Conservation (phyloP, 2,888 invertebrate genomes). For the Tipula lateralis region DNA sequence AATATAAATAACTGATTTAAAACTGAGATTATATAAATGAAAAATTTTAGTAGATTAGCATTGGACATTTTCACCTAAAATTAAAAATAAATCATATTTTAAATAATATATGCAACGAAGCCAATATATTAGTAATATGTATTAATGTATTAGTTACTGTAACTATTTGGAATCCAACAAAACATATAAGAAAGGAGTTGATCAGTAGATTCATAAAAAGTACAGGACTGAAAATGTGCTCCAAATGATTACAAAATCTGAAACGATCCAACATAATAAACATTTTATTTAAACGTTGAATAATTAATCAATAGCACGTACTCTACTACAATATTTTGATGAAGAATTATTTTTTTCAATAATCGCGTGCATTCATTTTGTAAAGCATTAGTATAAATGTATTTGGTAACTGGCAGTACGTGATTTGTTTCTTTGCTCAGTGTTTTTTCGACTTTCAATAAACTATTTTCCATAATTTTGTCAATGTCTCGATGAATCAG, state of each 20-base stretch:
- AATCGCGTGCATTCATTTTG: constrained; percentile 36
- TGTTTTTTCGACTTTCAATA: background rate
- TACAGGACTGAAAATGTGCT: constrained; percentile 46
- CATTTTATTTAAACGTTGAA: background rate
- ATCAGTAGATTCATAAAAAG: constrained; percentile 45
- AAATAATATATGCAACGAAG: background rate
- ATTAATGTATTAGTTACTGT: too few species aligned
- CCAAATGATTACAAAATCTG: constrained; percentile 43
- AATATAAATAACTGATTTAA: constrained; percentile 45
- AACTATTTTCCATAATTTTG: background rate
- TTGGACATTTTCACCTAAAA: constrained; percentile 43
- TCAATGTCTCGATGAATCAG: constrained; percentile 43
- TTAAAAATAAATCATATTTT: background rate
- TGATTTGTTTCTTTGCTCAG: background rate
- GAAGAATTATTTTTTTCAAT: constrained; percentile 39
- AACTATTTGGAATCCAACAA: constrained; percentile 48
- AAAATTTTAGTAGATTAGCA: constrained; percentile 45
- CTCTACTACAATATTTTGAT: constrained; percentile 44
- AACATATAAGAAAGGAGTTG: constrained; percentile 46
- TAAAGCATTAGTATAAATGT: background rate
- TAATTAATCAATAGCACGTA: constrained; percentile 37
- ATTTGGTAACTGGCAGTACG: constrained; percentile 30
- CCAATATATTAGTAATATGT: background rate
- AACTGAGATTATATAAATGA: constrained; percentile 46
- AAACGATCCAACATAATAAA: constrained; percentile 20